Evolutionary conservation across 1,140 invertebrate genomes (phyloP).

Genomic region (Drosophila neocordata): DNA sequence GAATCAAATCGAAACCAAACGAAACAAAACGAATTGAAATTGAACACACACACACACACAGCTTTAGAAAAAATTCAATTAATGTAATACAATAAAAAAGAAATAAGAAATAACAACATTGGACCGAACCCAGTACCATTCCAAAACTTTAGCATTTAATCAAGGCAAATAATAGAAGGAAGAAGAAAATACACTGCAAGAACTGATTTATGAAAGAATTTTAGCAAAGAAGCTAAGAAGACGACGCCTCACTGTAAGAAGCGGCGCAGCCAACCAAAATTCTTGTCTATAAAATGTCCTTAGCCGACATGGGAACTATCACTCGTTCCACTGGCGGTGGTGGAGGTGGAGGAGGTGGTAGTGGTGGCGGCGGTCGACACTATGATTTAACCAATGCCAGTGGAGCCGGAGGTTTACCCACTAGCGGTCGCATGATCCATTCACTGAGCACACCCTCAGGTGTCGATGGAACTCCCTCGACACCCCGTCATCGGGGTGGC

Average conservation of each 20-base stretch:
- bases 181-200: slow-evolving; percentile 18
- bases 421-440: slow-evolving; percentile 87
- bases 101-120: slow-evolving; percentile 6
- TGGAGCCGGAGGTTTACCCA: slow-evolving; percentile 38
- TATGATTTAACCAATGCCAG: slow-evolving; percentile 46
- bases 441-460: slow-evolving; percentile 92
- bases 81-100: slow-evolving; percentile 31
- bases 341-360: slow-evolving; percentile 43
- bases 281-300: slow-evolving; percentile 81
- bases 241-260: slow-evolving; percentile 21
- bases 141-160: slow-evolving; percentile 63
- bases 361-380: slow-evolving; percentile 40
- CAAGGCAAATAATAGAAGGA: slow-evolving; percentile 21
- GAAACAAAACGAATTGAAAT: slow-evolving; percentile 35
- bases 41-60: slow-evolving; percentile 33
- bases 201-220: slow-evolving; percentile 48
- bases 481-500: slow-evolving; percentile 89
- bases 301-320: slow-evolving; percentile 80
- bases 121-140: slow-evolving; percentile 60
- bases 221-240: background rate
- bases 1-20: slow-evolving; percentile 55
- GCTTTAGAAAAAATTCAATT: slow-evolving; percentile 47
- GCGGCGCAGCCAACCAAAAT: slow-evolving; percentile 57
- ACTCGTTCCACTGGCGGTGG: slow-evolving; percentile 55
- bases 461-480: slow-evolving; percentile 90